Percentiles rank a stretch among this genome's conserved stretches.
phyloP scores from a whole-genome alignment of 2,888 invertebrate species.

The Thera britannica region DNA sequence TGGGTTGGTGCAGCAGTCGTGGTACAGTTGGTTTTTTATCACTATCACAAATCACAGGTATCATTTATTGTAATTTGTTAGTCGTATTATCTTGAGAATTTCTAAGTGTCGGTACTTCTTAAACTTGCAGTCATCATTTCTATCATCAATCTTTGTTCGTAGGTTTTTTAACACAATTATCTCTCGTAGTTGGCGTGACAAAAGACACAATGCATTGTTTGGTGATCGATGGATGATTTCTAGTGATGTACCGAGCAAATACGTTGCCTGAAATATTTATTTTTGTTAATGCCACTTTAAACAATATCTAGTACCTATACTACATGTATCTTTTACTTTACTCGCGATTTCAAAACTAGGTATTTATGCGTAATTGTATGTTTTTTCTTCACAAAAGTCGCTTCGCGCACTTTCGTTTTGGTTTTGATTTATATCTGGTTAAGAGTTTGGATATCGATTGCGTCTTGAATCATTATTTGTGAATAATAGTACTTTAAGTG shows the following conservation, averaged over 20 bases:
- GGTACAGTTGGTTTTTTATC: not conserved
- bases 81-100: not conserved
- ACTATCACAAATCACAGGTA: not conserved
- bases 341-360: no score
- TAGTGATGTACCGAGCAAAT: slow-evolving; percentile 17
- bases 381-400: not conserved
- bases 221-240: slow-evolving; percentile 40
- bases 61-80: slow-evolving; percentile 1
- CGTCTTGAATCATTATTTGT: not conserved
- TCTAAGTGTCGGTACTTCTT: slow-evolving; percentile 28
- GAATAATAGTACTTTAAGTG: no score
- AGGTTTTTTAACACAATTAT: slow-evolving; percentile 47
- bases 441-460: not conserved
- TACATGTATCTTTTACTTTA: no score
- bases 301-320: no score
- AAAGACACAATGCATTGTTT: slow-evolving; percentile 41
- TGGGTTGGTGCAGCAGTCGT: slow-evolving; percentile 9
- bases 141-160: slow-evolving; percentile 39
- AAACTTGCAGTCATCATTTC: slow-evolving; percentile 31
- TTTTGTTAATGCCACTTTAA: not conserved
- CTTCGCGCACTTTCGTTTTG: not conserved
- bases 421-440: not conserved
- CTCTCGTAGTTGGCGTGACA: slow-evolving; percentile 45
- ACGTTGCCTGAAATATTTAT: not conserved
- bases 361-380: no score